Base-by-base conservation (phyloP, 2,888 invertebrate species). In the Nebria brevicollis region DNA sequence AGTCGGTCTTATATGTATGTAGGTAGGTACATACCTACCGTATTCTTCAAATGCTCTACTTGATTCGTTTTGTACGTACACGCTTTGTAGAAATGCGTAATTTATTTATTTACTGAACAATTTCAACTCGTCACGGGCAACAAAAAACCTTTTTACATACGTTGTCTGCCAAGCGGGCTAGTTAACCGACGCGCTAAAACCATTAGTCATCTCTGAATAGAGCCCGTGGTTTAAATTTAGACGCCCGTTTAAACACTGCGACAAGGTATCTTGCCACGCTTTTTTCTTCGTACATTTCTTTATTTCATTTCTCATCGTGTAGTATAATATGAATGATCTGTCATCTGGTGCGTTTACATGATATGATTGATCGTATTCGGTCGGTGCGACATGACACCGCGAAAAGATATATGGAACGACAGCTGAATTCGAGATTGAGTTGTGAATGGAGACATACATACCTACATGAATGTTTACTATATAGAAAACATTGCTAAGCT, bases 351-450 rank as follows among this genome's bases (percentile, higher is more conserved):
- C 77, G 81, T 81, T 81, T 81, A 81, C 76, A 81, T 81, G 81
- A 65, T 72, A 81, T 75, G 82, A 84, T 84, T 84, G 83, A 83
- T 82, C 64, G 82, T 54, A 54, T 54, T 54, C 54, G 54, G 54
- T 73, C 54, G 54, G 54, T 73, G 79, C 74, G 66, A 75, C 68
- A 42, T 73, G 76, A 81, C 81, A 43, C 72, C 41, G 13, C 65
- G 15, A 76, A 66, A 65, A 75, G 72, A 80, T 66, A 81, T 81
- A 80, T 76, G 76, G 77, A 42, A 34, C 75, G 76, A 72, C 82
- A 78, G 82, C 79, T 79, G 78, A 77, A 72, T 7, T 10, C 26
- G 26, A 76, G 82, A 66, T 26, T 25, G 65, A 13, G 11, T 72
- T 65, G 41, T 66, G 34, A 41, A 73, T 82, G 77, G n/a, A 75